These are phyloP conservation scores for Iphiclides podalirius DNA, from an alignment of 2,888 invertebrate genomes.

Conservation along the genomic window DNA sequence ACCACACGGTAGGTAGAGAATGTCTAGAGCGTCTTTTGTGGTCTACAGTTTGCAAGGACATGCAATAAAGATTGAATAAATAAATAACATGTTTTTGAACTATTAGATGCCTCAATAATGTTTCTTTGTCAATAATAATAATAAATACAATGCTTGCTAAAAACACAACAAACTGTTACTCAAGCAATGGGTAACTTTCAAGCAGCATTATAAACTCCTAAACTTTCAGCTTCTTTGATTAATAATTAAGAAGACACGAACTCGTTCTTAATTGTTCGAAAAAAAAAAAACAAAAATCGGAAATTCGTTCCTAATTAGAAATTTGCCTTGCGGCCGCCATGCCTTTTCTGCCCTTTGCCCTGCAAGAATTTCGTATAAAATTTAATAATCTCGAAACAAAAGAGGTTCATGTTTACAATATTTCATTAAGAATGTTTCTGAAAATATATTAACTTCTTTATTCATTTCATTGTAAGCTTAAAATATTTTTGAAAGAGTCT, in stretches of 20 bases:
- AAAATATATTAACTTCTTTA: not conserved
- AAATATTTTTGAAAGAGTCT: too few species aligned
- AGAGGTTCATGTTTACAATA: constrained; percentile 5
- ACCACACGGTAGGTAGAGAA: too few species aligned
- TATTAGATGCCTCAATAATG: too few species aligned
- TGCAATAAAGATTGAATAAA: too few species aligned
- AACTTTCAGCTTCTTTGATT: constrained; percentile 20
- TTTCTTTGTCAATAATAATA: too few species aligned
- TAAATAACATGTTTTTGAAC: too few species aligned
- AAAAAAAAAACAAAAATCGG: constrained; percentile 13
- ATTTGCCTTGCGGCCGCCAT: constrained; percentile 8
- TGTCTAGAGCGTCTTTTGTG: too few species aligned
- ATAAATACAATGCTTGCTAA: too few species aligned
- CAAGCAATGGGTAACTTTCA: constrained; percentile 18
- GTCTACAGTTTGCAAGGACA: too few species aligned
- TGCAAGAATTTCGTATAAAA: constrained; percentile 5
- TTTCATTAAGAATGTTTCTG: not conserved
- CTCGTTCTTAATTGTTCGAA: constrained; percentile 6
- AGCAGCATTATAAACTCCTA: constrained; percentile 29
- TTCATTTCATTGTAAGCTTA: too few species aligned
- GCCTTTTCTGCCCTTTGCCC: constrained; percentile 7
- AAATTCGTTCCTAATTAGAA: constrained; percentile 17
- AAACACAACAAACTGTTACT: too few species aligned
- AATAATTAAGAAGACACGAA: constrained; percentile 20
- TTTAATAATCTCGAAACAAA: constrained; percentile 11